Evolutionary conservation across 1,140 invertebrate species (phyloP), one percentile per base, ranked within the genome.

Genomic region (Octopus sinensis): DNA sequence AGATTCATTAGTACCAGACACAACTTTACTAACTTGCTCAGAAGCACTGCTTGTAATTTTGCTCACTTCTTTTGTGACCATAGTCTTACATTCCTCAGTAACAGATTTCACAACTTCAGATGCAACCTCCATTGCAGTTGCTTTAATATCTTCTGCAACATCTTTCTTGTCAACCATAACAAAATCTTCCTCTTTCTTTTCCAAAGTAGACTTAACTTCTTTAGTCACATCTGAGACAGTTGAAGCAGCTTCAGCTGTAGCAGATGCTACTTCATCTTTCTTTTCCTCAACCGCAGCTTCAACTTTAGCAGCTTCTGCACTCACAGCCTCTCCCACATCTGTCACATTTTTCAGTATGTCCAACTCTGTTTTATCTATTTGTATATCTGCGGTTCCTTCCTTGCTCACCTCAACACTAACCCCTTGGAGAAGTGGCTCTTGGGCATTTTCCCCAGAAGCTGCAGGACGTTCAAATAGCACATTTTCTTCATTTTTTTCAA

Each of bases 401-500:
- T 68, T 76, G n/a, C 52, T 71, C 17, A 79, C 81, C 53, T 82
- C 23, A 17, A 53, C 68, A 51, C 7, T 68, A 52, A 10, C 53
- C 4, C 51, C 76, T 5, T 52, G 10, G n/a, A 81, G 76, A 52
- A 77, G 52, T 77, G 76, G 76, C 17, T 51, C 52, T 43, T 77
- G 76, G 17, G 76, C 76, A 77, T 77, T 77, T 77, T 77, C 76
- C 17, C 76, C 76, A 51, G 17, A 43, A 13, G 76, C 76, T 52
- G 76, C 76, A 43, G 76, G 30, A 52, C 76, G 30, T 53, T 77
- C 76, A 77, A 77, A 77, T 53, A 77, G 52, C 23, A 77, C 76
- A 77, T 77, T 77, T 77, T 77, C 76, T 51, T 77, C 76, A 51
- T 77, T 77, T 77, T 77, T 77, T 10, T 77, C 76, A 30, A 13